Evolutionary conservation across 1,140 invertebrate genomes (phyloP).

Genomic region (Papilio aristodemus): DNA sequence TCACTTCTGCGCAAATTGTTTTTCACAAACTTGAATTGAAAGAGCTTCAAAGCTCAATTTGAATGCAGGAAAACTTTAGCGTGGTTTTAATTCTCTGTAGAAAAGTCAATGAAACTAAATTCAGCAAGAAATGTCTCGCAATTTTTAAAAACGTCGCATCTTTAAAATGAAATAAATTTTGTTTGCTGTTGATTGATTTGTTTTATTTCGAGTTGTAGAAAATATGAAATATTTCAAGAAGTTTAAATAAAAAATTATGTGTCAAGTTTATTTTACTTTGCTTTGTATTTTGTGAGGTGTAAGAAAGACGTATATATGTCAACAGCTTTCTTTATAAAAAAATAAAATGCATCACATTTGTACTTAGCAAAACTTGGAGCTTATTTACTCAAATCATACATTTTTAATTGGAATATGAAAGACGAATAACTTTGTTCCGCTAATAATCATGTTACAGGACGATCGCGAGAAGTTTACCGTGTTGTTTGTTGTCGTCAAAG

Average conservation of each 20-base stretch:
- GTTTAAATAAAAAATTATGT: neutral
- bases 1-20: constrained; percentile 39
- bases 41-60: constrained; percentile 67
- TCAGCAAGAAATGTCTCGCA: constrained; percentile 26
- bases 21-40: constrained; percentile 67
- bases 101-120: constrained; percentile 70
- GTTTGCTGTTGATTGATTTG: neutral
- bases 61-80: constrained; percentile 64
- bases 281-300: too few relatives aligned
- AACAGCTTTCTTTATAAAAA: too few relatives aligned
- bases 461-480: neutral
- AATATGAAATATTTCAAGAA: neutral
- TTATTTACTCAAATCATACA: neutral
- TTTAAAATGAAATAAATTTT: neutral
- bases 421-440: neutral
- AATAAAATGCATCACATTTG: neutral
- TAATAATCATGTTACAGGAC: neutral
- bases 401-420: neutral
- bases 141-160: neutral
- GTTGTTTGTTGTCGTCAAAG: neutral
- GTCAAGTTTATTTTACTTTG: too few relatives aligned
- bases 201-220: neutral
- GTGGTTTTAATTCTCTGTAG: constrained; percentile 62
- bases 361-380: neutral
- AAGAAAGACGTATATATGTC: too few relatives aligned